A percentile compares a stretch with the other conserved stretches of the same genome.
These are phyloP conservation scores for Parnassius mnemosyne DNA, from an alignment of 2,888 invertebrate genomes.

Conservation along the genomic window DNA sequence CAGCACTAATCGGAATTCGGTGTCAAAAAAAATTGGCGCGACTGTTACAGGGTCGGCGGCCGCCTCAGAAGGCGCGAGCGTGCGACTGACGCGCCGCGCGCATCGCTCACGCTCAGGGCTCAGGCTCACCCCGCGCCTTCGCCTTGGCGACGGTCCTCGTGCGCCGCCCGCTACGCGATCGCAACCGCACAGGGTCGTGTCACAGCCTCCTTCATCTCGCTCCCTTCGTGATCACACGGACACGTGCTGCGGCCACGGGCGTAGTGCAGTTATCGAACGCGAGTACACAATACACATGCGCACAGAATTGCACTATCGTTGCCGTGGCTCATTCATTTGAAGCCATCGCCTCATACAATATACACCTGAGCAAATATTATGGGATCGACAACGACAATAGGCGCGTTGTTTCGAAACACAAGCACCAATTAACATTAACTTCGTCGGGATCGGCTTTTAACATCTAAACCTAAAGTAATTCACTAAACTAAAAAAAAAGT, in stretches of 20 bases:
- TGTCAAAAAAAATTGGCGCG: conserved; percentile 44
- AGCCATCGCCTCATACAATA: conserved; percentile 48
- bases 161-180: conserved; percentile 28
- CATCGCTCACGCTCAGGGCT: conserved; percentile 36
- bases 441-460: conserved; percentile 18
- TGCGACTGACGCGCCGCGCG: conserved; percentile 56
- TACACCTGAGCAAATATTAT: conserved; percentile 78
- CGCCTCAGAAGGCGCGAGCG: conserved; percentile 60
- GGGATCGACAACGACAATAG: conserved; percentile 54
- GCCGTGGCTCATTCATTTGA: conserved; percentile 67
- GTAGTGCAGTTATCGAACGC: conserved; percentile 75
- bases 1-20: conserved; percentile 24
- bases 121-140: conserved; percentile 46
- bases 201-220: conserved; percentile 65
- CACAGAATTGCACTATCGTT: conserved; percentile 48
- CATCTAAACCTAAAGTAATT: not conserved
- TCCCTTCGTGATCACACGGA: conserved; percentile 46
- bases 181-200: conserved; percentile 39
- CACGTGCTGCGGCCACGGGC: conserved; percentile 64
- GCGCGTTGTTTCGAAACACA: conserved; percentile 54
- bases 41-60: conserved; percentile 48
- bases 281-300: conserved; percentile 75
- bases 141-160: conserved; percentile 34
- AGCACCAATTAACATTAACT: conserved; percentile 46
- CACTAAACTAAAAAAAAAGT: no score